Base-by-base conservation (phyloP, 2,113 vertebrate species). In the Pomatostomus ruficeps region DNA sequence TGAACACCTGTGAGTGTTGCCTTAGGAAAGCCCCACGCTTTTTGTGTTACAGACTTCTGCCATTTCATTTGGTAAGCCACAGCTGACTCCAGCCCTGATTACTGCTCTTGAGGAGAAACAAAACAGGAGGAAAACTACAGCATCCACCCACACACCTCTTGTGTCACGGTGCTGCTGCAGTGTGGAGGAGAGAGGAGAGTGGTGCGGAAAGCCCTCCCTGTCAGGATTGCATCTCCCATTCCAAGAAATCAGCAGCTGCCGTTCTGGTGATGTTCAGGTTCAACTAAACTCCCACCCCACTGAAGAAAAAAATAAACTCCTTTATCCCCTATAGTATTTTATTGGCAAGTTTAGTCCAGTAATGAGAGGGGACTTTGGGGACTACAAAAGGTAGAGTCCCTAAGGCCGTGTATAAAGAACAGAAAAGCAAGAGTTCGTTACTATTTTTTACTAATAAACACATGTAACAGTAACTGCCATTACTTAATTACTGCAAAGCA, bases 401-500 rank as follows among this genome's bases (percentile, higher is more conserved):
- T 66, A 58, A 88, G 95, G 95, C 82, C 71, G 42, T 1, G 0
- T 93, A 95, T 89, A 96, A 91, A 94, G 82, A 94, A 59, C 89
- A 91, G 91, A 93, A 79, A 91, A 80, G 89, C 72, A 95, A 74
- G 63, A 89, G 67, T 70, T 33, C 81, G 89, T 93, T 80, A 74
- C 67, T 85, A 67, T 96, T 95, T 93, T 92, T 94, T 87, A 73
- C 95, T 90, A 95, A 96, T 95, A 97, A 96, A 95, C 93, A 94
- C 94, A 89, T 85, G 51, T 70, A 85, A 73, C 19, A 85, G 81
- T 91, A 94, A 96, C 91, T 83, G 88, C 89, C 71, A 80, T 90
- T 91, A 85, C 85, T 96, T 96, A 97, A 95, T 97, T 96, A 94
- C 59, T 85, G 91, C 88, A 95, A 97, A 95, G 67, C 88, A 96